Percentiles rank a stretch among this genome's conserved stretches.
Evolutionary conservation across 2,888 invertebrate species (phyloP).

Genomic region (Archaeoteleia sp.): DNA sequence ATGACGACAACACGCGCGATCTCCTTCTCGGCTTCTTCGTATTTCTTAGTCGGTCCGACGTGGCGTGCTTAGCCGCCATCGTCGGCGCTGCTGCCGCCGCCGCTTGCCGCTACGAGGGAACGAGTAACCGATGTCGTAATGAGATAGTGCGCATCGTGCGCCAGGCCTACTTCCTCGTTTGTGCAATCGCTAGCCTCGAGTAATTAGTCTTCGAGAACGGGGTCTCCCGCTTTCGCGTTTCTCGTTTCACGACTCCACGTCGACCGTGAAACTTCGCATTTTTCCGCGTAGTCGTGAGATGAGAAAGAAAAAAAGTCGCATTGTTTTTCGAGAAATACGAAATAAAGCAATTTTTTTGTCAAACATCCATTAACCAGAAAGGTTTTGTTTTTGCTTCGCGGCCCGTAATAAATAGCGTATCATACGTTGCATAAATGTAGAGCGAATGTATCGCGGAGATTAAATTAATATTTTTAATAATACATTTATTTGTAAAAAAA

Average conservation of each 20-base stretch:
- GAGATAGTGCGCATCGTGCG: slow-evolving; percentile 32
- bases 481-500: too few species aligned
- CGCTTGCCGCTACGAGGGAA: slow-evolving; percentile 25
- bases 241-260: slow-evolving; percentile 27
- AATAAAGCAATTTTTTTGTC: too few species aligned
- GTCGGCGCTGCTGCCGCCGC: too few species aligned
- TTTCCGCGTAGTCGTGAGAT: not conserved
- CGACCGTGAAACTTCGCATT: slow-evolving; percentile 39
- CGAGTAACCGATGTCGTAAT: slow-evolving; percentile 51
- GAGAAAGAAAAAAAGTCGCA: too few species aligned
- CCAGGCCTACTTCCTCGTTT: slow-evolving; percentile 51
- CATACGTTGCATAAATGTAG: too few species aligned
- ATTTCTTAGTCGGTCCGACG: slow-evolving; percentile 10
- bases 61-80: slow-evolving; percentile 19
- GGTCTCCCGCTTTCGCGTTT: slow-evolving; percentile 45
- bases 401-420: too few species aligned
- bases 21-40: slow-evolving; percentile 34
- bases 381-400: too few species aligned
- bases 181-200: slow-evolving; percentile 44
- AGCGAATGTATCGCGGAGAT: too few species aligned
- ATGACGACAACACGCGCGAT: slow-evolving; percentile 45
- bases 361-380: too few species aligned
- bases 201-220: slow-evolving; percentile 48
- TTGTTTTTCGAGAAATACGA: too few species aligned
- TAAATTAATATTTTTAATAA: too few species aligned